Base-by-base conservation (phyloP, 2,888 invertebrate genomes). In the Ischnus inquisitorius region DNA sequence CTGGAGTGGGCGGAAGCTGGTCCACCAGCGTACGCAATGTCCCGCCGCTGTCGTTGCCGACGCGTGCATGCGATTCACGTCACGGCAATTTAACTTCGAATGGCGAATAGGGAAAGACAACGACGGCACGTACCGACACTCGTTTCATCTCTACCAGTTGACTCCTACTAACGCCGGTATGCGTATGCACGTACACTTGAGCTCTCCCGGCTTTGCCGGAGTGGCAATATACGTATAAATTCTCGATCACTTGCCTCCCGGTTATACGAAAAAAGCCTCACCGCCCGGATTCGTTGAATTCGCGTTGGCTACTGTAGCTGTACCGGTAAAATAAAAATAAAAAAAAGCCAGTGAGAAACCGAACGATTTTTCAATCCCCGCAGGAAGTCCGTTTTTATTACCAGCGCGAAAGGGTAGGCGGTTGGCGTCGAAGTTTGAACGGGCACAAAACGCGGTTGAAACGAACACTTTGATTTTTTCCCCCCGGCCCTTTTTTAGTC, bases 41-140 rank as follows among this genome's bases (percentile, higher is more conserved):
- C 68, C 54, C 69, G 14, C 46, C 69, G 14, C 65, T 74, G 72
- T 71, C 51, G 74, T 80, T 67, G 77, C 74, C 69, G 74, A 68
- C 72, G 69, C 68, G 57, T 80, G 82, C 72, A 87, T 87, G 88
- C 85, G 54, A 83, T 79, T 79, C 86, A 87, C 87, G 88, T 85
- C 81, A 84, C 62, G 84, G 81, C 85, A 87, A 87, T 88, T 86
- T 86, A 75, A 79, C 71, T 81, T 62, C 43, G 68, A 85, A 84
- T 57, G 72, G 82, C 79, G 79, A 69, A 79, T 48, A 57, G 79
- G 78, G 79, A 83, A 84, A 85, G 84, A 81, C 83, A 88, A 82
- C 82, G 83, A 81, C 72, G 60, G 75, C 82, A 84, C 85, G 85
- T 85, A 71, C 81, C 71, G 74, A 79, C 82, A 79, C 79, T 79